Evolutionary conservation across 2,797 vertebrate species (phyloP).

Genomic region (Oreonectes daqikongensis): DNA sequence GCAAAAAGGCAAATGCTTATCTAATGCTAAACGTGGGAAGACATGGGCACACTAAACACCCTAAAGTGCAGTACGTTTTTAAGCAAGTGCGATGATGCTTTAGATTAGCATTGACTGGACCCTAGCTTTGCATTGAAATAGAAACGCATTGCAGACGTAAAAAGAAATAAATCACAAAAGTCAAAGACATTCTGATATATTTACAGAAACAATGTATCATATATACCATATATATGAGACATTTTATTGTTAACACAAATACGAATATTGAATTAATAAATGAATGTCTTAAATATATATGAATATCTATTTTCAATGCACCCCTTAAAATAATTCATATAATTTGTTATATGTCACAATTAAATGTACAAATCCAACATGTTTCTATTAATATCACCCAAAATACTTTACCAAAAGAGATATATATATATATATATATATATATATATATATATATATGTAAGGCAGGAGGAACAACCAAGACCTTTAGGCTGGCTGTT

Average conservation of each 20-base stretch:
- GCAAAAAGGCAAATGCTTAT: conserved; percentile 1
- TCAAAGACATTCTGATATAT: conserved; percentile 9
- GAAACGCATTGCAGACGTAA: conserved; percentile 50
- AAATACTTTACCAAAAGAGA: conserved; percentile 13
- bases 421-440: no score
- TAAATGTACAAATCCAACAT: conserved; percentile 29
- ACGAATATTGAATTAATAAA: conserved; percentile 39
- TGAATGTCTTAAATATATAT: conserved; percentile 20
- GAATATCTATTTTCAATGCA: conserved; percentile 6
- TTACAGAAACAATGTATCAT: conserved; percentile 28
- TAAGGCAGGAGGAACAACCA: conserved; percentile 46
- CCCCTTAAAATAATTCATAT: conserved; percentile 32
- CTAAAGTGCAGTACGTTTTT: conserved; percentile 43
- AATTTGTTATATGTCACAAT: conserved; percentile 29
- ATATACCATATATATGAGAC: conserved; percentile 7
- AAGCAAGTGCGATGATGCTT: conserved; percentile 15
- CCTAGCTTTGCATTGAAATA: conserved; percentile 50
- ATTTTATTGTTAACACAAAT: conserved; percentile 23
- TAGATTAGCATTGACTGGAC: conserved; percentile 41
- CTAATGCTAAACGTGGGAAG: conserved; percentile 38
- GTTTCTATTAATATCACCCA: conserved; percentile 14
- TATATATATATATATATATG: not conserved
- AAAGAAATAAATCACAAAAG: conserved; percentile 35
- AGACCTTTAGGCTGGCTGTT: conserved; percentile 48
- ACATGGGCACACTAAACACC: conserved; percentile 7